Base-by-base conservation (phyloP, 2,797 vertebrate genomes). In the Merluccius polli region DNA sequence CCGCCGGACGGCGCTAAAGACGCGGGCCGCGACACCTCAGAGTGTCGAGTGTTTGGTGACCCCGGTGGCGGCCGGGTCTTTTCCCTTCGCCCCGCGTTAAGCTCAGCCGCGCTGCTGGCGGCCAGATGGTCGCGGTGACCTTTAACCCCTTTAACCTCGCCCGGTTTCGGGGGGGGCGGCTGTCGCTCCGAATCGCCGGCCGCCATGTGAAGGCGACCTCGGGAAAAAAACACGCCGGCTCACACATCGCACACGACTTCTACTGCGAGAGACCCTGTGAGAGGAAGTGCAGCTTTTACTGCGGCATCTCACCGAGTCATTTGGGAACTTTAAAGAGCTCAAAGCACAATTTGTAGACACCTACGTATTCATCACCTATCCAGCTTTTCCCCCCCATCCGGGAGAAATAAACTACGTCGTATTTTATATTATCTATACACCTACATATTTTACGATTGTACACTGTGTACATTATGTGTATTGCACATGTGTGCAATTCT, bases 41-140 rank as follows among this genome's bases (percentile, higher is more conserved):
- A 24, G 59, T 65, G 59, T 65, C n/a, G 59, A 65, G 59, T 65
- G 59, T 65, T 65, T 12, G 59, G 59, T 65, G 59, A 65, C 59
- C 59, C 59, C 59, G n/a, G 8, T 27, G 59, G 59, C 24, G n/a
- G 24, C 10, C 3, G 59, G 59, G 59, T 27, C 59, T 12, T 65
- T 27, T 8, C 59, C 59, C 24, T 65, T 65, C 59, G 24, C 24
- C 59, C 59, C 59, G 59, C n/a, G 59, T 65, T 65, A 65, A n/a
- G 59, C 59, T 65, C 59, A 65, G 59, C 59, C 9, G 33, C 24
- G 59, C 59, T 27, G 59, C 59, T 65, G 59, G 52, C 59, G n/a
- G 24, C 59, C 59, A 65, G 59, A 65, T 27, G 59, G 59, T 65
- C 24, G 59, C 24, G 24, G 6, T 65, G 59, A 65, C 59, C 59